These are phyloP conservation scores for Molossus alvarezi DNA, from an alignment of 2,797 vertebrate species.

Conservation along the genomic window DNA sequence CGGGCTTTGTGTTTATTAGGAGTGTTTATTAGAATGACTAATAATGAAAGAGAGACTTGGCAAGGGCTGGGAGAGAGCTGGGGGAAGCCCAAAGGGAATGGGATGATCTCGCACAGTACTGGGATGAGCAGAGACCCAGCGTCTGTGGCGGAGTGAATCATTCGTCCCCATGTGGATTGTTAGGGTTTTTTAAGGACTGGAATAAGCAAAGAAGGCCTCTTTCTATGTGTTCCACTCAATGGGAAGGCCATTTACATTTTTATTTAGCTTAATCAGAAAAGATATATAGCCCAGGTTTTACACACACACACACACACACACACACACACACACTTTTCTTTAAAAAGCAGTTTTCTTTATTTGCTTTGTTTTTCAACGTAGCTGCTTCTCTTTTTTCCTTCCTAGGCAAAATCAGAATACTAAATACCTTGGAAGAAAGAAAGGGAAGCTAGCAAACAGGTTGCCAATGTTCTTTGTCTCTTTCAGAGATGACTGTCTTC, in stretches of 20 bases:
- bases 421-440: conserved; percentile 29
- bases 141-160: not conserved
- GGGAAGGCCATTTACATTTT: not conserved
- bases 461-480: not conserved
- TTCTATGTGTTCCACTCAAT: not conserved
- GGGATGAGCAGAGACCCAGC: not conserved
- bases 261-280: conserved; percentile 39
- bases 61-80: not conserved
- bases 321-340: not conserved
- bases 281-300: not conserved
- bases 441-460: not conserved
- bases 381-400: not conserved
- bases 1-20: conserved; percentile 77
- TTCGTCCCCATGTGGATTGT: not conserved
- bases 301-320: not conserved
- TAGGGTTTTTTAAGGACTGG: not conserved
- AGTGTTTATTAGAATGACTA: conserved; percentile 83
- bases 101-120: not conserved
- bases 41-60: conserved; percentile 69
- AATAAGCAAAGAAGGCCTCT: not conserved
- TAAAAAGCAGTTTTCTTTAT: conserved; percentile 32
- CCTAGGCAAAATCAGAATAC: conserved; percentile 22
- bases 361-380: conserved; percentile 37
- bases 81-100: conserved; percentile 10
- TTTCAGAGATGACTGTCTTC: not conserved